Base-by-base conservation (phyloP, 2,113 vertebrate species). In the Clarias gariepinus region DNA sequence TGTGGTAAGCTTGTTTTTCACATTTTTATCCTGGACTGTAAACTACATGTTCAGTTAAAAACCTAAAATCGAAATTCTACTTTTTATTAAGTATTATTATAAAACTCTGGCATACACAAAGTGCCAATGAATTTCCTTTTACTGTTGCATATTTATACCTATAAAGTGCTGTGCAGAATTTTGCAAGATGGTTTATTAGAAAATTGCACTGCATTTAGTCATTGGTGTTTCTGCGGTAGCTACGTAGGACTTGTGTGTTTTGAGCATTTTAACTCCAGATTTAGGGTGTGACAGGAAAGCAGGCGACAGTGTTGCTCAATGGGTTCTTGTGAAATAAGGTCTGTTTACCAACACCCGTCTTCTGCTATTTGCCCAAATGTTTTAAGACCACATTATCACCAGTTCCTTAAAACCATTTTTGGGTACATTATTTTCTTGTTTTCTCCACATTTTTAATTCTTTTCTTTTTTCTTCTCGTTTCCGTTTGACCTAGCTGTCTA, bases 401-500 rank as follows among this genome's bases (percentile, higher is more conserved):
- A 23, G 41, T 83, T n/a, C 13, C 28, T 58, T 28, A 81, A 61
- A 30, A 47, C 3, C 7, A 18, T 58, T 7, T 47, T 71, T 81
- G 36, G 55, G n/a, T 23, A 71, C 28, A 12, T 30, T 12, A 73
- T 81, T 57, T 66, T 84, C 21, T 36, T 61, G 33, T 15, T 12
- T 8, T 79, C 33, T 41, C 25, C 52, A 41, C 15, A 55, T 64
- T 84, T 74, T 77, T 23, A 11, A 10, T 28, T 28, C 53, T 53
- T 30, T 53, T 55, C 77, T 52, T 69, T 61, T 61, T 68, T 68
- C 52, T 6, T 28, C 53, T 85, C 63, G 61, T 47, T 41, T 77
- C 19, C 4, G 82, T 55, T 60, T 52, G 33, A 58, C 83, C 84
- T 91, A 96, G 91, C 4, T 92, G 80, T 94, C 92, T 13, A 88